phyloP scores from a whole-genome alignment of 1,140 invertebrate genomes.

The Heliconius nattereri region DNA sequence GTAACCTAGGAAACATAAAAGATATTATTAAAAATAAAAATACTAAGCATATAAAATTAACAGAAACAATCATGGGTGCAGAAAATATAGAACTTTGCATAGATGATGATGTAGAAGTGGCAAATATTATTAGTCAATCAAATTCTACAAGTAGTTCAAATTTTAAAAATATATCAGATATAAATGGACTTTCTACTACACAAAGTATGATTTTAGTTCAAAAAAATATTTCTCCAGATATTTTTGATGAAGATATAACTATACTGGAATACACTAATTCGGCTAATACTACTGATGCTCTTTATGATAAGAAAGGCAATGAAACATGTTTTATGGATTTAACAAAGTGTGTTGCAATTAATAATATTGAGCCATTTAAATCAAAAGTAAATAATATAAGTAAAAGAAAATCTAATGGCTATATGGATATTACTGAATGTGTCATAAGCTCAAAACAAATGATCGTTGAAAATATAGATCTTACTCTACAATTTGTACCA shows the following conservation, averaged over 20 bases:
- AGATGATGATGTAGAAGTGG: constrained; percentile 1
- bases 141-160: neutral
- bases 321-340: constrained; percentile 58
- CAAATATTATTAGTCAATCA: neutral
- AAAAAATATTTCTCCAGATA: constrained; percentile 78
- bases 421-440: constrained; percentile 72
- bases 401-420: constrained; percentile 62
- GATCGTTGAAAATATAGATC: constrained; percentile 42
- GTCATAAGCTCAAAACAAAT: constrained; percentile 42
- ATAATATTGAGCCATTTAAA: neutral
- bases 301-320: constrained; percentile 37
- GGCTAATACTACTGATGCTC: constrained; percentile 19
- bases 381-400: constrained; percentile 35
- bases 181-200: neutral
- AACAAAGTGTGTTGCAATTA: constrained; percentile 54
- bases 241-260: constrained; percentile 78
- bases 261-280: constrained; percentile 40
- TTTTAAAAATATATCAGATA: constrained; percentile 4
- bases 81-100: neutral
- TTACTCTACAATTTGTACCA: constrained; percentile 30
- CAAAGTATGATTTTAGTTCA: neutral
- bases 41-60: neutral
- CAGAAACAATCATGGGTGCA: neutral
- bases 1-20: constrained; percentile 49
- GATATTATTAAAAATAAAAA: constrained; percentile 42